A percentile compares a stretch with the other conserved stretches of the same genome.
Evolutionary conservation across 1,140 invertebrate species (phyloP).

Genomic region (Drosophila chauvacae): DNA sequence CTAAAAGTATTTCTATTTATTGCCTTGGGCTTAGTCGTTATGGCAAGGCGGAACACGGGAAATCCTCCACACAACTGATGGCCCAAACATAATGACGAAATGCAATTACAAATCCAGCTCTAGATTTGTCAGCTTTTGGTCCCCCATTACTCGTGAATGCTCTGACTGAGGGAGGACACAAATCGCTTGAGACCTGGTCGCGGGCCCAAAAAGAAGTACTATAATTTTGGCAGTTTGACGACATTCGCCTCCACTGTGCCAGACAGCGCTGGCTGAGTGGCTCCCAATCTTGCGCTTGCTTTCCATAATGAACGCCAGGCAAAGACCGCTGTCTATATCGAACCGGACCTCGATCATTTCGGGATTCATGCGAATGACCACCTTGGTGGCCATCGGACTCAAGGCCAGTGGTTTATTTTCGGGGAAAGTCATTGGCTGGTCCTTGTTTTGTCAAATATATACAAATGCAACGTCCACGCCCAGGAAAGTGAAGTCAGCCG

Average conservation of each 20-base stretch:
- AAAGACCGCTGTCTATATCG: background rate
- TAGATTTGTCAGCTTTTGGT: background rate
- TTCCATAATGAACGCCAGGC: background rate
- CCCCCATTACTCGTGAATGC: background rate
- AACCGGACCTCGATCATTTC: background rate
- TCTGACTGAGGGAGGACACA: background rate
- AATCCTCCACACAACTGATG: background rate
- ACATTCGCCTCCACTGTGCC: background rate
- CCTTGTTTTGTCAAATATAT: background rate
- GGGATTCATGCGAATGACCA: background rate
- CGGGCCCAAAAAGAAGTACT: background rate
- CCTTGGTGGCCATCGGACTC: background rate
- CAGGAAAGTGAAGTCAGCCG: too few relatives aligned
- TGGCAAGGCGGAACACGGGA: background rate
- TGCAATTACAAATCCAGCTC: background rate
- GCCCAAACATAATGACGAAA: background rate
- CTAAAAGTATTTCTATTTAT: background rate
- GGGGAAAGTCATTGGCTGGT: background rate
- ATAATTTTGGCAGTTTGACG: background rate
- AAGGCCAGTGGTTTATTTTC: background rate
- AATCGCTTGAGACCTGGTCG: background rate
- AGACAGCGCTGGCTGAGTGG: background rate
- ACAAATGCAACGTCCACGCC: too few relatives aligned
- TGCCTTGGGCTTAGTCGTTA: too few relatives aligned
- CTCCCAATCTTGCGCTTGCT: background rate